Conservation (phyloP, 2,113 vertebrate species). For the Pithys albifrons region DNA sequence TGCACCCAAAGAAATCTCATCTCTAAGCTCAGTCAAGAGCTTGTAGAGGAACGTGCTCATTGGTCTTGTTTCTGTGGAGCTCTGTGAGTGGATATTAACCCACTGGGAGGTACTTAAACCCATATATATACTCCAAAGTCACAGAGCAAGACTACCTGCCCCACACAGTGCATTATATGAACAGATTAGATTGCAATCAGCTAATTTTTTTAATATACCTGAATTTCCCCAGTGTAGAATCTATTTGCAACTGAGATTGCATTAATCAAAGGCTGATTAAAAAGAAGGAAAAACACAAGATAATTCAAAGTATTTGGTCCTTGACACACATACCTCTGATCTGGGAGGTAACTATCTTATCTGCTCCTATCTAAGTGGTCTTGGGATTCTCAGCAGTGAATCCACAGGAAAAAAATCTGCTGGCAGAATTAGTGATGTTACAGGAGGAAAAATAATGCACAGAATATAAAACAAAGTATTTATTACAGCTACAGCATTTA, state of each 20-base stretch:
- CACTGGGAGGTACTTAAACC: background rate
- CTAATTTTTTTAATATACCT: background rate
- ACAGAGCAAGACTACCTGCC: background rate
- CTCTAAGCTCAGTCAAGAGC: background rate
- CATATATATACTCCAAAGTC: background rate
- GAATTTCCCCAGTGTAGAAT: background rate
- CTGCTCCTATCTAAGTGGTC: background rate
- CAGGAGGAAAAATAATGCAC: background rate
- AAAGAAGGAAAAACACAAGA: background rate
- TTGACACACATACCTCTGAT: background rate
- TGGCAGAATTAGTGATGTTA: background rate
- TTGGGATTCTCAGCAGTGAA: background rate
- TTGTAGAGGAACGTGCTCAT: background rate
- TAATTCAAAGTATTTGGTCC: background rate
- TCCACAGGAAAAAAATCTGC: background rate
- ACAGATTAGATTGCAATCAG: background rate
- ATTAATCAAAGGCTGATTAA: background rate
- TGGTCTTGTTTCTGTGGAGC: background rate
- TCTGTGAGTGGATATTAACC: background rate
- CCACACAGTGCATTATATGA: background rate
- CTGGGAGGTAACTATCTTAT: background rate
- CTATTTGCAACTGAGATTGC: background rate
- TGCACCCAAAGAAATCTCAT: background rate
- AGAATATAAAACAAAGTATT: slow-evolving; percentile 29
- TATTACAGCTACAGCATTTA: background rate